phyloP scores from a whole-genome alignment of 30 jellyfish, hydroid and myxozoan species.

The Chironex yamaguchii region DNA sequence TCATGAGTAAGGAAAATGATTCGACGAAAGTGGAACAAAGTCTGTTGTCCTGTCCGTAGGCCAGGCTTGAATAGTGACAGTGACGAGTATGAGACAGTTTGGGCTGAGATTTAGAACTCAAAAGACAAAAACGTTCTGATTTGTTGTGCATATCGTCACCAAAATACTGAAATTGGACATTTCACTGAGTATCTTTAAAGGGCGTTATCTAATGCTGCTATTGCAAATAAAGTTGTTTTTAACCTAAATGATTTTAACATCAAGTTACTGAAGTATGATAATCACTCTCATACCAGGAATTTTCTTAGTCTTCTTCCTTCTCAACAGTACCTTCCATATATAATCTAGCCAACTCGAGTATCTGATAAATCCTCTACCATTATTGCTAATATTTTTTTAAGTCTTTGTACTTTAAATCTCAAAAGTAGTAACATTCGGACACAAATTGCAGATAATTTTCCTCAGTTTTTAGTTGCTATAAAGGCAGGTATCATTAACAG shows the following conservation, averaged over 20 bases:
- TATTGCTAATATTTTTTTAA: slow-evolving; percentile 63
- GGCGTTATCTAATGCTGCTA: neutral
- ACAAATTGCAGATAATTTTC: slow-evolving; percentile 47
- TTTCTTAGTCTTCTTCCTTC: slow-evolving; percentile 51
- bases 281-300: neutral
- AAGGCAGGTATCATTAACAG: slow-evolving; percentile 29
- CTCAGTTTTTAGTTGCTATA: slow-evolving; percentile 31
- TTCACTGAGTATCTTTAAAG: neutral
- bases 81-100: neutral
- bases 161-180: neutral
- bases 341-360: slow-evolving; percentile 56
- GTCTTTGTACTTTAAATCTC: slow-evolving; percentile 29
- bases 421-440: slow-evolving; percentile 53
- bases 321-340: slow-evolving; percentile 52
- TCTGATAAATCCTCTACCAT: slow-evolving; percentile 61
- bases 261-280: neutral
- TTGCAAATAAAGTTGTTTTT: neutral
- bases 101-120: slow-evolving; percentile 15
- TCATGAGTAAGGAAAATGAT: too few relatives aligned
- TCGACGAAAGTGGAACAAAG: too few relatives aligned
- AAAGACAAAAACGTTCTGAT: slow-evolving; percentile 23
- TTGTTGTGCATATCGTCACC: slow-evolving; percentile 38
- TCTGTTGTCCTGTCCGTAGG: slow-evolving; percentile 49
- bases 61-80: neutral
- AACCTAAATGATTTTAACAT: neutral